Percentiles rank a stretch among this genome's conserved stretches.
Conservation (phyloP, 2,888 invertebrate species). For the Conus canariensis region DNA sequence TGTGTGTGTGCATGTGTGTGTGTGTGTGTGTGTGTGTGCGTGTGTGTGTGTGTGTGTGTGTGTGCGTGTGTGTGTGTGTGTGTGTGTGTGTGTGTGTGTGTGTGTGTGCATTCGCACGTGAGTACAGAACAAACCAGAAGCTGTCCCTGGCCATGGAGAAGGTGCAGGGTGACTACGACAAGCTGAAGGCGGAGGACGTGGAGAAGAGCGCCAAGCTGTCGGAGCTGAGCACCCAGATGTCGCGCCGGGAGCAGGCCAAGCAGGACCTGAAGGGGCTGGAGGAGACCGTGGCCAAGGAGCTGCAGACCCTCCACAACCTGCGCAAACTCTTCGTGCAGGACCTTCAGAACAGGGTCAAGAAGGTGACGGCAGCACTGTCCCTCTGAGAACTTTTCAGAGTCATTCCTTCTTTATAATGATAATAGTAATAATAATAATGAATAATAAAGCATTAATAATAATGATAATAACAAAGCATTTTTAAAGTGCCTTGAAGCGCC, state of each 20-base stretch:
- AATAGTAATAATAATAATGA: background rate
- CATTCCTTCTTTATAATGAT: too few species aligned
- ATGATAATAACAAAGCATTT: background rate
- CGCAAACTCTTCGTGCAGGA: slow-evolving; percentile 99
- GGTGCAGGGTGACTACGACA: slow-evolving; percentile 96
- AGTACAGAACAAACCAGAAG: slow-evolving; percentile 85
- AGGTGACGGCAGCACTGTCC: slow-evolving; percentile 66
- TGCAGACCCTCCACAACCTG: slow-evolving; percentile 98
- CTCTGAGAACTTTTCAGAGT: too few species aligned
- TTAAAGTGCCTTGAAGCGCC: too few species aligned
- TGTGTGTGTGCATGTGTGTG: too few species aligned
- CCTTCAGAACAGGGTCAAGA: slow-evolving; percentile 88
- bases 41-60: too few species aligned
- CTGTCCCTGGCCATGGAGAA: slow-evolving; percentile 95
- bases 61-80: too few species aligned
- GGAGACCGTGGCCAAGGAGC: slow-evolving; percentile 89
- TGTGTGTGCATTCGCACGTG: too few species aligned
- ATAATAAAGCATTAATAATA: background rate
- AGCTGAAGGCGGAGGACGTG: slow-evolving; percentile 94
- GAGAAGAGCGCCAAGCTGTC: slow-evolving; percentile 96
- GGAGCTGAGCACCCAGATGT: slow-evolving; percentile 90
- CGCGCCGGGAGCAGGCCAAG: slow-evolving; percentile 97
- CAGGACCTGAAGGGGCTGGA: slow-evolving; percentile 89
- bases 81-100: too few species aligned
- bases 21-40: too few species aligned